These are phyloP conservation scores for Drosophila paramelanica DNA, from an alignment of 2,888 invertebrate species.

Conservation along the genomic window DNA sequence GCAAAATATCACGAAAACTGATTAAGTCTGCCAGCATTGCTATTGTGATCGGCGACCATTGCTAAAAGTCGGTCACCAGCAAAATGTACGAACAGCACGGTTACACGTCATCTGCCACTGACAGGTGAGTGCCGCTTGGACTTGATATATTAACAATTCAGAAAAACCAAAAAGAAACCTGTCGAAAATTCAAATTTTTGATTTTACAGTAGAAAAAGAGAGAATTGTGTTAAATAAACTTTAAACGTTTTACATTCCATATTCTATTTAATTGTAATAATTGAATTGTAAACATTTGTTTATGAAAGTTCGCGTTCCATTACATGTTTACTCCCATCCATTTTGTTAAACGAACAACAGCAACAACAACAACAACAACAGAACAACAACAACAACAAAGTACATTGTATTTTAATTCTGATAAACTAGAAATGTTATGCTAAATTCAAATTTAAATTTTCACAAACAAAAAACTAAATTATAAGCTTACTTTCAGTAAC, in stretches of 20 bases:
- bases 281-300: too few species aligned
- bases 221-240: background rate
- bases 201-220: background rate
- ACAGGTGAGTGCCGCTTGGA: conserved; percentile 24
- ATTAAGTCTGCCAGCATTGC: conserved; percentile 17
- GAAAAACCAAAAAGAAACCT: background rate
- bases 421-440: too few species aligned
- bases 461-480: too few species aligned
- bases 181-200: background rate
- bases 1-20: conserved; percentile 4
- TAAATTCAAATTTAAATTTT: too few species aligned
- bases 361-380: too few species aligned
- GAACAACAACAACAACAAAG: too few species aligned
- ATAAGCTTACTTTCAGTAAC: too few species aligned
- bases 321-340: too few species aligned
- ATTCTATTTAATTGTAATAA: too few species aligned
- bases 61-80: conserved; percentile 9
- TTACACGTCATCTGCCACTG: conserved; percentile 27
- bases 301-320: too few species aligned
- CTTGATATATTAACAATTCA: conserved; percentile 21
- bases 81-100: conserved; percentile 16
- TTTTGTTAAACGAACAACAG: too few species aligned
- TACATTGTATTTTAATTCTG: too few species aligned
- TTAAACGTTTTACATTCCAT: background rate
- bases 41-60: conserved; percentile 11